Evolutionary conservation across 2,113 vertebrate species (phyloP), one percentile per base, ranked within the genome.

Genomic region (Edolisoma coerulescens): DNA sequence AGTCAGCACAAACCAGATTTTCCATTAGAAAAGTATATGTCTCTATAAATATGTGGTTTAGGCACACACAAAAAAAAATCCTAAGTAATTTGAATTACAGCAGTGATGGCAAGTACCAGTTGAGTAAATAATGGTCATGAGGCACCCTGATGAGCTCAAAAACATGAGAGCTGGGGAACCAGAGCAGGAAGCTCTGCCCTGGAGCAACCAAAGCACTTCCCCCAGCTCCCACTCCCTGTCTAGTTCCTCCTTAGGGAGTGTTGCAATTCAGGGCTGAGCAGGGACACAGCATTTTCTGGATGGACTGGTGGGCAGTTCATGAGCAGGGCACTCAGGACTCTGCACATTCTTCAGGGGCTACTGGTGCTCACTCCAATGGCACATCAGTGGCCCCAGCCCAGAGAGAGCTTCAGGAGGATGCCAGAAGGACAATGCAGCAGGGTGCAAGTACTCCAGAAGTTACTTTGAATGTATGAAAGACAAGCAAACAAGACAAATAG

Each of bases 141-240:
- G 41, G 44, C 27, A 33, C 14, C 18, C 61, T 37, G 41, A 32
- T 13, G 28, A 45, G 7, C 27, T 32, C 13, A 1, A 1, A 42
- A 59, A n/a, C 32, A 50, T 0, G 0, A 18, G 32, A 73, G 59
- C 5, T 4, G 6, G n/a, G 7, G 18, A 86, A 77, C 9, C 1
- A 5, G 45, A 69, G 16, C 12, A 17, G 50, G 37, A 79, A 73
- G n/a, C 18, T 83, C 44, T 37, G 6, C 19, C 35, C 67, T 30
- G 49, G 26, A 83, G 49, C 64, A 84, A 68, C 37, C 41, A 70
- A 60, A 65, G 35, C 18, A 35, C 3, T 80, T 35, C 16, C 21
- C 23, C 32, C 64, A 49, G 32, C 65, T 71, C 21, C 53, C 33
- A 30, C 23, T 44, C 3, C 1, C 30, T 47, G 21, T 47, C 47